Evolutionary conservation across 1,140 invertebrate genomes (phyloP).

Genomic region (Gonatopus flavifemur): DNA sequence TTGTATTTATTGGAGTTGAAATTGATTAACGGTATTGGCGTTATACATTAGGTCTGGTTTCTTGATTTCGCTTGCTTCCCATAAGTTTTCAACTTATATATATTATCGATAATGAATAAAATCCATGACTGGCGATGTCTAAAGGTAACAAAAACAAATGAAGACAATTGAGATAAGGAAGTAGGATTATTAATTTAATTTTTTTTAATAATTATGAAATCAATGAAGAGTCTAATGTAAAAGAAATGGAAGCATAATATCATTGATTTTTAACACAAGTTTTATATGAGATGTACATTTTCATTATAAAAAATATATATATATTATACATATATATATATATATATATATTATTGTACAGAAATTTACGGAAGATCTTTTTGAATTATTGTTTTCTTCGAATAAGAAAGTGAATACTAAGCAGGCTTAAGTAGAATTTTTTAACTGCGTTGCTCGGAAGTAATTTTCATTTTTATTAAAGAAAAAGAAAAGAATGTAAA

Average conservation of each 20-base stretch:
- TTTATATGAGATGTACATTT: conserved; percentile 29
- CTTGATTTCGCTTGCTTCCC: conserved; percentile 5
- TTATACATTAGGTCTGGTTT: conserved; percentile 28
- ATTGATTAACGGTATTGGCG: conserved; percentile 24
- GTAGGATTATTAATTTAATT: conserved; percentile 17
- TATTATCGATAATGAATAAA: conserved; percentile 21
- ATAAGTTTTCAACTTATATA: conserved; percentile 12
- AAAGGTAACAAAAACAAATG: neutral
- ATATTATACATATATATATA: conserved; percentile 15
- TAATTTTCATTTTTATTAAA: too few relatives aligned
- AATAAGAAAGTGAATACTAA: too few relatives aligned
- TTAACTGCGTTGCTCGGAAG: too few relatives aligned
- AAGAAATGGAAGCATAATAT: too few relatives aligned
- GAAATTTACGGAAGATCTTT: too few relatives aligned
- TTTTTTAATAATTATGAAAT: too few relatives aligned
- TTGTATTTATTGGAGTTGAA: conserved; percentile 41
- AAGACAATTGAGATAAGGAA: neutral
- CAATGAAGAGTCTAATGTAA: too few relatives aligned
- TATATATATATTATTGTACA: too few relatives aligned
- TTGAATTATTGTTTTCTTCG: too few relatives aligned
- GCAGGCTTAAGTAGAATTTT: too few relatives aligned
- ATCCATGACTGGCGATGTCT: conserved; percentile 37
- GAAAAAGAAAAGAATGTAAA: too few relatives aligned
- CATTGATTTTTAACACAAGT: conserved; percentile 2
- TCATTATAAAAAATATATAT: conserved; percentile 23